Evolutionary conservation across 1,140 invertebrate species (phyloP).

Genomic region (Chlorops oryzae): DNA sequence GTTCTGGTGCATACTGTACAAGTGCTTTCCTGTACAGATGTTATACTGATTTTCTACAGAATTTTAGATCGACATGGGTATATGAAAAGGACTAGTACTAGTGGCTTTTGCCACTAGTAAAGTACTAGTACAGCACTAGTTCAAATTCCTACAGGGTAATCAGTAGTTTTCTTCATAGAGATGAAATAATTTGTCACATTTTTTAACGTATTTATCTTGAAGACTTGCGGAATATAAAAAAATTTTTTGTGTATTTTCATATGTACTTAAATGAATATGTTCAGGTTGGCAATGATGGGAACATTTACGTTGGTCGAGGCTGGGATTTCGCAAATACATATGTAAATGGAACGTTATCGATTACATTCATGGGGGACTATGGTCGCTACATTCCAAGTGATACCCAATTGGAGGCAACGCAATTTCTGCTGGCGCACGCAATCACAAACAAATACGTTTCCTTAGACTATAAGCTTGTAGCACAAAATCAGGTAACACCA

Average conservation of each 20-base stretch:
- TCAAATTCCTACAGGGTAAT: too few relatives aligned
- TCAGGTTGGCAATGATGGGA: constrained; percentile 56
- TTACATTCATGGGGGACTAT: constrained; percentile 51
- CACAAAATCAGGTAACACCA: constrained; percentile 47
- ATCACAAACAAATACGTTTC: constrained; percentile 33
- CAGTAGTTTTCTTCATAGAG: background rate
- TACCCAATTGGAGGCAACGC: constrained; percentile 42
- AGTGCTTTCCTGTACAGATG: too few relatives aligned
- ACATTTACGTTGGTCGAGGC: constrained; percentile 57
- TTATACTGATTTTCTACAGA: too few relatives aligned
- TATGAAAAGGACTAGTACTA: too few relatives aligned
- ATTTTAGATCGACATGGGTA: too few relatives aligned
- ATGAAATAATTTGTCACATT: too few relatives aligned
- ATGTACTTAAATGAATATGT: constrained; percentile 50
- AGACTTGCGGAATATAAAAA: too few relatives aligned
- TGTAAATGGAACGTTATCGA: constrained; percentile 46
- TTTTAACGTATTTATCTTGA: background rate
- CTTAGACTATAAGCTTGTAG: constrained; percentile 46
- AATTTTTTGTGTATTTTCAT: too few relatives aligned
- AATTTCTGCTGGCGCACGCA: constrained; percentile 38
- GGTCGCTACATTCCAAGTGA: constrained; percentile 32
- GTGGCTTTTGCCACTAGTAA: background rate
- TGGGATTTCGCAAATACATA: constrained; percentile 55
- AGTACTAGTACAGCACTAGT: too few relatives aligned
- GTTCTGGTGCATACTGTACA: too few relatives aligned